phyloP scores from a whole-genome alignment of 2,113 vertebrate genomes.

The Caranx melampygus region DNA sequence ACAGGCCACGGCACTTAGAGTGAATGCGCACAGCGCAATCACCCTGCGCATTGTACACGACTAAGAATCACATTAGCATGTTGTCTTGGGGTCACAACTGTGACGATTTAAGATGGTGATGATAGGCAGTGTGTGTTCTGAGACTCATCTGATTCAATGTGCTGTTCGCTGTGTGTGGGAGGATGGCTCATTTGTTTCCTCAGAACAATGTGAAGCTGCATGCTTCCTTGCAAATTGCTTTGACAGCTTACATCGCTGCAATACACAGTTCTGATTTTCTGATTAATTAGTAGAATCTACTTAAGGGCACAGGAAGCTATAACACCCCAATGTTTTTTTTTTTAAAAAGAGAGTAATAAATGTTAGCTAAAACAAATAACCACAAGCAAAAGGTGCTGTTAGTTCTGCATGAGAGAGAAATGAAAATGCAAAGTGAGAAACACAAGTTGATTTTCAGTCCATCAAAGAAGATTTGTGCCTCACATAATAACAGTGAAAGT shows the following conservation, averaged over 20 bases:
- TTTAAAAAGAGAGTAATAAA: slow-evolving; percentile 23
- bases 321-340: not conserved
- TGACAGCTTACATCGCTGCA: slow-evolving; percentile 26
- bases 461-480: slow-evolving; percentile 57
- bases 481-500: slow-evolving; percentile 58
- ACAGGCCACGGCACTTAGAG: slow-evolving; percentile 61
- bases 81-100: slow-evolving; percentile 50
- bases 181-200: slow-evolving; percentile 53
- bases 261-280: slow-evolving; percentile 6
- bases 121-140: slow-evolving; percentile 44
- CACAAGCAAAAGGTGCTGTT: not conserved
- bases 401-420: slow-evolving; percentile 4
- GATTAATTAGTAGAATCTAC: slow-evolving; percentile 45
- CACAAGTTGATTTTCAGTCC: slow-evolving; percentile 41
- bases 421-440: not conserved
- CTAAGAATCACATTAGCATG: slow-evolving; percentile 46
- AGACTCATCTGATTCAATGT: slow-evolving; percentile 52
- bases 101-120: slow-evolving; percentile 42
- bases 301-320: slow-evolving; percentile 30
- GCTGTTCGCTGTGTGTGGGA: slow-evolving; percentile 34
- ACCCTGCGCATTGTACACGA: slow-evolving; percentile 10
- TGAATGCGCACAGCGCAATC: slow-evolving; percentile 47
- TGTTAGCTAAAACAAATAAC: not conserved
- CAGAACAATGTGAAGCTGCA: slow-evolving; percentile 41
- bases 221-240: slow-evolving; percentile 41